Base-by-base conservation (phyloP, 2,888 invertebrate species). In the Drosophila borealis region DNA sequence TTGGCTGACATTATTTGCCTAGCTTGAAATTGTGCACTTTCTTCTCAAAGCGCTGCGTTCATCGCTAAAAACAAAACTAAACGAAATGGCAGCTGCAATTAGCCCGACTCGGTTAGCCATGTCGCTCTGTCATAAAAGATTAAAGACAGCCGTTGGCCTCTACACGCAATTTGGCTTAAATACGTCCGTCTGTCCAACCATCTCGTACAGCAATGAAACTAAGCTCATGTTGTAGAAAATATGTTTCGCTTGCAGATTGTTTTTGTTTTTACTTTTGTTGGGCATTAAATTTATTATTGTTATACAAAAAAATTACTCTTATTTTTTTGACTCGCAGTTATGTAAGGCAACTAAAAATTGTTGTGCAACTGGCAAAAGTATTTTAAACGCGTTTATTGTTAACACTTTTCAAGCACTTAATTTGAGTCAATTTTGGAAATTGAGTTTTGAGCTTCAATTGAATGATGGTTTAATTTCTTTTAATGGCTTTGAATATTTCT, bases 81-180 rank as follows among this genome's bases (percentile, higher is more conserved):
- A 65, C 54, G 64, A 67, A 80, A 72, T 57, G 49, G 39, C 41
- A 49, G 46, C 66, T 70, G 76, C 81, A 87, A 87, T 82, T 84
- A 87, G 78, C 86, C 65, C 37, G 68, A 63, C 59, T 65, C 37
- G 44, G n/a, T 29, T 50, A 44, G 41, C 45, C 50, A 59, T 70
- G 64, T 51, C 48, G 36, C 39, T 57, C 64, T 46, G 78, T 60
- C 71, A 78, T 83, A 78, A 81, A 83, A 88, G 72, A 77, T 70
- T 71, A 61, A 63, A 85, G 68, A 51, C 53, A 54, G 50, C 48
- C 70, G 68, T 57, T 62, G 64, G 60, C 70, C 78, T 65, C 71
- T 65, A 65, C 70, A 83, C 81, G 72, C 84, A 68, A 72, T 72
- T 81, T 67, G 85, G 77, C 88, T 88, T 85, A 74, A 73, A 74